phyloP scores from a whole-genome alignment of 2,113 vertebrate species.

The Calyptommatus sinebrachiatus region DNA sequence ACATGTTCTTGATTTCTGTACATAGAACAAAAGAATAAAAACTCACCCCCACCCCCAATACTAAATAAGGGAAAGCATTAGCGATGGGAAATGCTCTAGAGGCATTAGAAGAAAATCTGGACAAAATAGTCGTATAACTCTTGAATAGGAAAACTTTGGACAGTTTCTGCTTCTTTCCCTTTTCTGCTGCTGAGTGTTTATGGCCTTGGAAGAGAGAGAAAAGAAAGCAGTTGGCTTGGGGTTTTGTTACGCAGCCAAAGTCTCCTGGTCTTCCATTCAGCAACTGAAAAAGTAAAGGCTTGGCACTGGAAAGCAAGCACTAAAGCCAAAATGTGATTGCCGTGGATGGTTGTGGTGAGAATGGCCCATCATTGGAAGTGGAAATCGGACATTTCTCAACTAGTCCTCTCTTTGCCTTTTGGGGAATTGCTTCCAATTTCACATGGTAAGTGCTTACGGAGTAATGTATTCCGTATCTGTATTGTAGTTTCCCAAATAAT shows the following conservation, averaged over 20 bases:
- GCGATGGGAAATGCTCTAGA: background rate
- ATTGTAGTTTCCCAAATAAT: no score
- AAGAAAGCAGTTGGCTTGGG: background rate
- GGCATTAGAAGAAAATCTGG: background rate
- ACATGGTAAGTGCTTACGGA: background rate
- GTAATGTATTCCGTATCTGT: no score
- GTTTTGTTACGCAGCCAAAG: background rate
- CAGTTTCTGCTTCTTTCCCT: background rate
- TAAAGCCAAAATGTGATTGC: background rate
- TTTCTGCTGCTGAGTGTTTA: background rate
- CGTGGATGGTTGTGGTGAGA: background rate
- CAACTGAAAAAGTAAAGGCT: background rate
- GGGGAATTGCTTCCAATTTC: background rate
- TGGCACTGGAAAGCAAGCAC: background rate
- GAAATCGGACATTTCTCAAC: background rate
- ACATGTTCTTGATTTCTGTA: background rate
- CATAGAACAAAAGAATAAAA: background rate
- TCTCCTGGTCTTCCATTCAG: background rate
- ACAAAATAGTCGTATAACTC: background rate
- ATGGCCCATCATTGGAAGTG: background rate
- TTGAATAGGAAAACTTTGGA: background rate
- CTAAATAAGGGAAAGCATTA: slow-evolving; percentile 17
- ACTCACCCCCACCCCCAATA: background rate
- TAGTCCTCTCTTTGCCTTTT: background rate
- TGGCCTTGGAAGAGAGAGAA: background rate